These are phyloP conservation scores for Malurus cyaneus DNA, from an alignment of 2,113 vertebrate species.

Conservation along the genomic window DNA sequence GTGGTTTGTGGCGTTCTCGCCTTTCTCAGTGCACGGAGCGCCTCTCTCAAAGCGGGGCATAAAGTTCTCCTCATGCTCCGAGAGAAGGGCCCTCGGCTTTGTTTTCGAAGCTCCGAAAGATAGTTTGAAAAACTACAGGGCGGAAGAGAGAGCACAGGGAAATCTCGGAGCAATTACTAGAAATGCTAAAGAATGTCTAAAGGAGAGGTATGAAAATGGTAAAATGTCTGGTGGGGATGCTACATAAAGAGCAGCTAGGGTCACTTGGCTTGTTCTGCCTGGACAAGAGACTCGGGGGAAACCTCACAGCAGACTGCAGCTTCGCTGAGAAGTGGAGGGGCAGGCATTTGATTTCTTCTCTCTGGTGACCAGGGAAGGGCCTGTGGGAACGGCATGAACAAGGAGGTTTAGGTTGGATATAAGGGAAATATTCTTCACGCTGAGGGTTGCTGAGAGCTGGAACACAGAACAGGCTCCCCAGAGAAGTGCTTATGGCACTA, in stretches of 20 bases:
- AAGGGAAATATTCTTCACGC: not conserved
- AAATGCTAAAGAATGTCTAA: not conserved
- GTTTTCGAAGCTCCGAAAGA: fast-evolving
- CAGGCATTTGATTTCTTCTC: not conserved
- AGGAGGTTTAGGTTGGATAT: not conserved
- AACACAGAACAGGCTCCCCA: not conserved
- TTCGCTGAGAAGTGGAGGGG: not conserved
- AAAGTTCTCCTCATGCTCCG: fast-evolving
- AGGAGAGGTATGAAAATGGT: not conserved
- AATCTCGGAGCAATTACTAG: too few relatives aligned
- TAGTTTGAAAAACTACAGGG: not conserved
- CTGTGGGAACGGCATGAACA: fast-evolving
- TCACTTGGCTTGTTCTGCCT: not conserved
- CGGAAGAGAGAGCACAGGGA: too few relatives aligned
- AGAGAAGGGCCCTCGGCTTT: not conserved
- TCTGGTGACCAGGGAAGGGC: not conserved
- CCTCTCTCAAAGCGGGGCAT: fast-evolving
- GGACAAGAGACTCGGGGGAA: too few relatives aligned
- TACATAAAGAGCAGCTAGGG: not conserved
- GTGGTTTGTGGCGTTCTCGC: fast-evolving
- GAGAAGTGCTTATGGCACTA: not conserved
- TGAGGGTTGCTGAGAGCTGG: not conserved
- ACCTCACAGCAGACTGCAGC: too few relatives aligned
- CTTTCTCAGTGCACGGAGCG: fast-evolving
- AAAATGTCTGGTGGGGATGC: not conserved